Conservation (phyloP, 2,888 invertebrate genomes). For the Vanessa cardui region DNA sequence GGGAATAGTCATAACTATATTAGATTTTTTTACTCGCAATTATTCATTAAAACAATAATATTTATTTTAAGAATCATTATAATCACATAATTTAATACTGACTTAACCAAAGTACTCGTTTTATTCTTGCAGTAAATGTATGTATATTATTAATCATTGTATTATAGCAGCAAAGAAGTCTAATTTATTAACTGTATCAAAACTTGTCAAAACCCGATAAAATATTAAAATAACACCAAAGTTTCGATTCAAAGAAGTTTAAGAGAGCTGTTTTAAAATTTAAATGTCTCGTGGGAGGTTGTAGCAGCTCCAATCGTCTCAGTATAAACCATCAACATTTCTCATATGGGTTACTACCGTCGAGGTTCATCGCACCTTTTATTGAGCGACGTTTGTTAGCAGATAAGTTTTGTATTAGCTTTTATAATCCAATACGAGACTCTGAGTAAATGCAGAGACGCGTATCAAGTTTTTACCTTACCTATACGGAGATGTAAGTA, state of each 20-base stretch:
- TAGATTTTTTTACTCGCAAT: too few relatives aligned
- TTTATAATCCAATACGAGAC: conserved; percentile 71
- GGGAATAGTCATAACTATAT: too few relatives aligned
- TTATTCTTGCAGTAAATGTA: too few relatives aligned
- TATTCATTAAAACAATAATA: too few relatives aligned
- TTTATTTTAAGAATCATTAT: too few relatives aligned
- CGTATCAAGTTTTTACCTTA: conserved; percentile 33
- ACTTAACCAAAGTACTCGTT: too few relatives aligned
- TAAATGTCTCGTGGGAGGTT: conserved; percentile 18
- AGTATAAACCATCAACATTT: conserved; percentile 63
- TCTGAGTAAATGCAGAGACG: conserved; percentile 48
- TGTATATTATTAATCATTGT: too few relatives aligned
- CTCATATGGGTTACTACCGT: conserved; percentile 79
- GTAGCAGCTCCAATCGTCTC: conserved; percentile 53
- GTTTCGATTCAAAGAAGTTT: neutral
- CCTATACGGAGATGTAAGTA: conserved; percentile 10
- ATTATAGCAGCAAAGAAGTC: too few relatives aligned
- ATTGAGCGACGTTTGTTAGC: conserved; percentile 79
- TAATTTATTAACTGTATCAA: too few relatives aligned
- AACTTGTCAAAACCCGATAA: too few relatives aligned
- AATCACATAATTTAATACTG: too few relatives aligned
- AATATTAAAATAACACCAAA: too few relatives aligned
- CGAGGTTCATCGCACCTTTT: conserved; percentile 77
- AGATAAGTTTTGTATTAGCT: conserved; percentile 79
- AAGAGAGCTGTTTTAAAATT: neutral